Base-by-base conservation (phyloP, 2,113 vertebrate species). In the Saguinus midas region DNA sequence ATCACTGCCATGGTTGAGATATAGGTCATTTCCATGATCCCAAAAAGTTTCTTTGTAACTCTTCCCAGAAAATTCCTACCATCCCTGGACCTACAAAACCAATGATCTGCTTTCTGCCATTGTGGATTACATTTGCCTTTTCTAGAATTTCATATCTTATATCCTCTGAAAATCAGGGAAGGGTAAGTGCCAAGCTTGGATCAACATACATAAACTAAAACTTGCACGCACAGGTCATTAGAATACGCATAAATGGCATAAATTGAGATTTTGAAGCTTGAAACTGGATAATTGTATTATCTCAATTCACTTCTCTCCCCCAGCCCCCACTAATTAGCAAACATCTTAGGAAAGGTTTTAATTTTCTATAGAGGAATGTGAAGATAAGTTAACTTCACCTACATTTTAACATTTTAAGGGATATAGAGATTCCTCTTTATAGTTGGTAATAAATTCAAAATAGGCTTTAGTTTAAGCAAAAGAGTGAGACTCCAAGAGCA, bases 371-470 rank as follows among this genome's bases (percentile, higher is more conserved):
- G 18, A 25, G 17, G 50, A 82, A 80, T 55, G 18, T 37, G 29
- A 95, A 18, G 14, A 83, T 27, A 94, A 91, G 64, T 52, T 45
- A 70, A 78, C 16, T 70, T 93, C 29, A 87, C 17, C 52, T 78
- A 68, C 11, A 85, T 85, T 79, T 96, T 84, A 91, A 91, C 11
- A 85, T 85, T 79, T 96, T 80, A 91, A 91, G 37, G 55, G 29
- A n/a, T 58, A 80, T 45, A 75, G 29, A 85, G 64, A 58, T 90
- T 73, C 35, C 29, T 50, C 6, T 5, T 55, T 48, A 35, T 45
- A 93, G 13, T 27, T 88, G 45, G 14, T 52, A 80, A 68, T 55
- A 88, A 43, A 61, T 73, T 52, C 37, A 84, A 93, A 90, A 43
- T 52, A 80, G 40, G 32, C 73, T 87, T 92, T 85, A 88, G 79